Conservation (phyloP, 2,888 invertebrate genomes). For the Helobdella robusta region DNA sequence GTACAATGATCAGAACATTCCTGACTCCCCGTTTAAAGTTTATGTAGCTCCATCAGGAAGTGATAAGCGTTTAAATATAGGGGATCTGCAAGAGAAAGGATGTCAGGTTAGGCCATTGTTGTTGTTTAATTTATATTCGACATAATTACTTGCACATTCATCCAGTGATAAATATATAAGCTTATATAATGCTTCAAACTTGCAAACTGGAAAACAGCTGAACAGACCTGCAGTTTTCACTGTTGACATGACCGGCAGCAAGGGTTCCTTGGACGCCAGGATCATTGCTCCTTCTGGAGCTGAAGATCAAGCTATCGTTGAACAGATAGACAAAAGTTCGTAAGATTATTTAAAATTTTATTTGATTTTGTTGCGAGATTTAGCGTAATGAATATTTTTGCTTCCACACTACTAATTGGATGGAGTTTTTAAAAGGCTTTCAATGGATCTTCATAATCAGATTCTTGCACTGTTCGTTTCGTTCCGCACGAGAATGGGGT, state of each 20-base stretch:
- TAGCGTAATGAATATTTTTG: not conserved
- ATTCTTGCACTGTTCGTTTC: constrained; percentile 26
- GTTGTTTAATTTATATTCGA: not conserved
- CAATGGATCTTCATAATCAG: too few relatives aligned
- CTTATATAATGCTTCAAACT: constrained; percentile 6
- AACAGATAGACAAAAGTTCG: constrained; percentile 54
- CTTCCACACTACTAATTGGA: not conserved
- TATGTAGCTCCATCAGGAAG: constrained; percentile 87
- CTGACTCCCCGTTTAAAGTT: constrained; percentile 89
- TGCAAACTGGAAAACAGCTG: constrained; percentile 5
- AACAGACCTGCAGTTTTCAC: constrained; percentile 73
- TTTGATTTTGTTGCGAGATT: not conserved
- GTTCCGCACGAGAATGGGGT: constrained; percentile 62
- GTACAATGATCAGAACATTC: constrained; percentile 96
- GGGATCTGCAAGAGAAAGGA: constrained; percentile 45
- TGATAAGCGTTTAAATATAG: constrained; percentile 65
- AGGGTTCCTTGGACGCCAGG: constrained; percentile 48
- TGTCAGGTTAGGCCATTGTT: constrained; percentile 38
- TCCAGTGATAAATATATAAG: not conserved
- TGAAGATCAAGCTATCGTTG: constrained; percentile 92
- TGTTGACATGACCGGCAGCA: constrained; percentile 81
- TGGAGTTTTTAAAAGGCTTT: not conserved
- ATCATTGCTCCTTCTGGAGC: constrained; percentile 75
- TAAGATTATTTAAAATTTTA: not conserved
- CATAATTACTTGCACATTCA: not conserved